Evolutionary conservation across 2,113 vertebrate species (phyloP).

Genomic region (Leptodactylus fuscus): DNA sequence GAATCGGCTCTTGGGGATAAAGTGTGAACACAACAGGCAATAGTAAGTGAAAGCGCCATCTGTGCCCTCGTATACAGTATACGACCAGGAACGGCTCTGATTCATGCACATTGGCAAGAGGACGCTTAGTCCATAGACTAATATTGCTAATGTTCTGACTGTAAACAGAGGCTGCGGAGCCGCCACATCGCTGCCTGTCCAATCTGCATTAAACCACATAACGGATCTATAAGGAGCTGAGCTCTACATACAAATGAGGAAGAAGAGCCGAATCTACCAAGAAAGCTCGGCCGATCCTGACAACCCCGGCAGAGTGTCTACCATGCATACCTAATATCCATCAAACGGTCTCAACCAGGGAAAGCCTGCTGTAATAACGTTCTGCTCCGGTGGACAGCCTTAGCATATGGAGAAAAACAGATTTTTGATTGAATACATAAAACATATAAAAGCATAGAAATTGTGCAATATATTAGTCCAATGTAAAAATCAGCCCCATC

Average conservation of each 20-base stretch:
- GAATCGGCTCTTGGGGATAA: not conserved
- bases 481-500: not conserved
- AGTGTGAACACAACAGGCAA: not conserved
- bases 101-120: too few species aligned
- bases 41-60: not conserved
- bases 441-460: not conserved
- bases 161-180: not conserved
- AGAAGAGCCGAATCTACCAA: not conserved
- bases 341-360: conserved; percentile 1
- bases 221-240: not conserved
- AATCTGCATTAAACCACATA: not conserved
- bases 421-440: not conserved
- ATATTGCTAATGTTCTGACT: conserved; percentile 14
- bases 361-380: conserved; percentile 32
- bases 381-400: conserved; percentile 30
- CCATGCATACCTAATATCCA: conserved; percentile 49
- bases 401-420: conserved; percentile 17
- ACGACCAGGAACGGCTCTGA: not conserved
- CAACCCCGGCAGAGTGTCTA: conserved; percentile 10
- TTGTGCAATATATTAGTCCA: not conserved
- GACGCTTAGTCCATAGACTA: not conserved
- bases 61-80: not conserved
- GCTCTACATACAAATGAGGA: conserved; percentile 5
- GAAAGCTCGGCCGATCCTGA: conserved; percentile 2
- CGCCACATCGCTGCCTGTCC: not conserved